These are phyloP conservation scores for Calameuta pallipes DNA, from an alignment of 2,888 invertebrate genomes.

Conservation along the genomic window DNA sequence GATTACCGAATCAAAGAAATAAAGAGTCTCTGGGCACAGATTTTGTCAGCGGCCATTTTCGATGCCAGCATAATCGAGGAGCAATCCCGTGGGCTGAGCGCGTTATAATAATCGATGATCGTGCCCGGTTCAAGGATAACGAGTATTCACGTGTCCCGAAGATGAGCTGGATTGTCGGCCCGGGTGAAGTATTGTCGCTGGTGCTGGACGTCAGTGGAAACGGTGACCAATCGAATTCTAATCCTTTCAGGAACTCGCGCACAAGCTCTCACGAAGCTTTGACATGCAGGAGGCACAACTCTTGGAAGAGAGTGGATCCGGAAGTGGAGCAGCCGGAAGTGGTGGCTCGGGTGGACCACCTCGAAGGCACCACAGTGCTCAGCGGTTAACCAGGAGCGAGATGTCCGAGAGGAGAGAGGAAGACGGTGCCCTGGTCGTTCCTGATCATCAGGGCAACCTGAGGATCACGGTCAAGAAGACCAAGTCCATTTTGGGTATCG, in stretches of 20 bases:
- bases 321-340: slow-evolving; percentile 42
- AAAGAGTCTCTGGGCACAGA: neutral
- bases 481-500: slow-evolving; percentile 94
- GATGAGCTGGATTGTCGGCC: neutral
- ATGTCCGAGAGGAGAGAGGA: slow-evolving; percentile 69
- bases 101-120: neutral
- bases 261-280: slow-evolving; percentile 87
- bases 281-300: slow-evolving; percentile 80
- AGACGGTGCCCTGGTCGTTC: slow-evolving; percentile 80
- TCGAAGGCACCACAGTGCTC: slow-evolving; percentile 61
- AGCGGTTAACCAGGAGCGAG: slow-evolving; percentile 54
- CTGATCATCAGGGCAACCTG: slow-evolving; percentile 89
- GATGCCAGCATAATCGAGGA: neutral
- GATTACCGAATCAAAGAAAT: neutral
- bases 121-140: neutral
- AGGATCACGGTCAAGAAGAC: slow-evolving; percentile 92
- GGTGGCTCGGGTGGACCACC: slow-evolving; percentile 55
- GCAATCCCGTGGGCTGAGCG: too few species aligned
- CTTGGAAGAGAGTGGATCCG: slow-evolving; percentile 57
- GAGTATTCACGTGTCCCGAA: neutral
- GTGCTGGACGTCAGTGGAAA: neutral
- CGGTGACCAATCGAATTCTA: slow-evolving; percentile 29
- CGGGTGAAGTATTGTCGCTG: neutral
- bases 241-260: slow-evolving; percentile 81
- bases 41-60: neutral